A percentile compares a stretch with the other conserved stretches of the same genome.
Conservation (phyloP, 2,113 vertebrate species). For the Malurus elegans region DNA sequence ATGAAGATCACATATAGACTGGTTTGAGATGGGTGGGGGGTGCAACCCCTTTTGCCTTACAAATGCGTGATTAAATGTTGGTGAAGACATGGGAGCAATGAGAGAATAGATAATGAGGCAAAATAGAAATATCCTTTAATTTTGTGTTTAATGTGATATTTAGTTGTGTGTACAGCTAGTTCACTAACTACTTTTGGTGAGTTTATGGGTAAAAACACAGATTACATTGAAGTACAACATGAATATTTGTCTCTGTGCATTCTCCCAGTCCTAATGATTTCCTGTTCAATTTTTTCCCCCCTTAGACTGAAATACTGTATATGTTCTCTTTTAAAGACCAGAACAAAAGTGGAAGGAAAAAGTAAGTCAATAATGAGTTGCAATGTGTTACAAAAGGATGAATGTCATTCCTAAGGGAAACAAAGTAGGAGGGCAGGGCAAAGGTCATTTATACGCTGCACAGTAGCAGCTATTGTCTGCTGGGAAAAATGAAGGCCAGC, state of each 20-base stretch:
- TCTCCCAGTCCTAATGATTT: not conserved
- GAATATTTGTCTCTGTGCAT: not conserved
- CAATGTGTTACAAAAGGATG: conserved; percentile 59
- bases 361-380: conserved; percentile 43
- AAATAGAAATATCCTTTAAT: not conserved
- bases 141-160: not conserved
- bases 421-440: conserved; percentile 70
- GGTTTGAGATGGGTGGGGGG: not conserved
- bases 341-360: conserved; percentile 50
- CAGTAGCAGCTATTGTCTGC: conserved; percentile 68
- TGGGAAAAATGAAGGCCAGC: conserved; percentile 11
- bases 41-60: not conserved
- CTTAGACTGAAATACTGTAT: not conserved
- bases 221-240: not conserved
- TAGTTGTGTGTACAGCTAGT: not conserved
- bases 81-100: not conserved
- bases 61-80: not conserved
- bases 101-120: not conserved
- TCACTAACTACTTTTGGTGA: not conserved
- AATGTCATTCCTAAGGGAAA: conserved; percentile 75
- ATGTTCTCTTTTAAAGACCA: not conserved
- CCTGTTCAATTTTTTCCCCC: not conserved
- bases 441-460: conserved; percentile 73
- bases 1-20: not conserved
- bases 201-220: not conserved